Evolutionary conservation across 2,113 vertebrate genomes (phyloP), one percentile per base, ranked within the genome.

Genomic region (Ictalurus furcatus): DNA sequence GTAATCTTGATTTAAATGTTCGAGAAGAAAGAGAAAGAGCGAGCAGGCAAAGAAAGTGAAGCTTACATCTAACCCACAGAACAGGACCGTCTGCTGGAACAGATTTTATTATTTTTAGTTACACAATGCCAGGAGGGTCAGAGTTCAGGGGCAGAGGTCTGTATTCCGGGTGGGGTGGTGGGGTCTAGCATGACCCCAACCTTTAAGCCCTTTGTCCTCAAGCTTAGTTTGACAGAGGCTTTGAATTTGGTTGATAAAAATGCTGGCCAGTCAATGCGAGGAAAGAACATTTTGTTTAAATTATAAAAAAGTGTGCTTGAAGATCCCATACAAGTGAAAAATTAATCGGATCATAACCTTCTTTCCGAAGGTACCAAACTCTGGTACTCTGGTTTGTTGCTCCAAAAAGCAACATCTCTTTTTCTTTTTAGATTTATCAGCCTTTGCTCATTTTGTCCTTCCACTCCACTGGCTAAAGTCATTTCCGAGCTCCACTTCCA

Each of bases 21-120:
- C 79, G 74, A 44, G 80, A 84, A 84, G 87, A 65, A 76, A 63
- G 67, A 74, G 82, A 85, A 78, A 88, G 65, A 63, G 82, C 78
- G 71, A 86, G 74, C 52, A 30, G 34, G 81, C 81, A 25, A 58
- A 40, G 80, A 17, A 71, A 80, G 90, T 86, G 67, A 90, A 89
- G 23, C 76, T 61, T 85, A 2, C 89, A 90, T 90, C 90, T 90
- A 93, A 93, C 88, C 92, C 78, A 65, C 90, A 90, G 87, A 76
- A 87, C 89, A 44, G 91, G 89, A 92, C 90, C 90, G 89, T 92
- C 80, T 84, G 90, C 90, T 87, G 37, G 91, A 95, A 92, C 94
- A 91, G 93, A 91, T 95, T 94, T 95, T 92, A 94, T 95, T 95
- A 94, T 95, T 95, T 95, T 94, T 93, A 90, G 92, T 88, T 54